Evolutionary conservation across 1,140 invertebrate genomes (phyloP).

Genomic region (Conus betulinus): DNA sequence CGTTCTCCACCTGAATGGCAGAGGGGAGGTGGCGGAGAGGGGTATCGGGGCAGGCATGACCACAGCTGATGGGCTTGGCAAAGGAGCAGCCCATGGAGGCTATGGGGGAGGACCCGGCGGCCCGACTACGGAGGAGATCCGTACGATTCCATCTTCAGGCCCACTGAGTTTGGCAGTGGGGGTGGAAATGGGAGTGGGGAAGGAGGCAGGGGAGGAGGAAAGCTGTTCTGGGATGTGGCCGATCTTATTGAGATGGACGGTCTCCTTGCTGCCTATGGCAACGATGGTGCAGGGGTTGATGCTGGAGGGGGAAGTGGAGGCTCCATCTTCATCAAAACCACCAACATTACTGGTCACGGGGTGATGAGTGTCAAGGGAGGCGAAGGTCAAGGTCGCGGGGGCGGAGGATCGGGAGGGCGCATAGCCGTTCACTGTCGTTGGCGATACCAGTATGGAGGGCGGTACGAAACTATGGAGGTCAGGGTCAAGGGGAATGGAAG

Average conservation of each 20-base stretch:
- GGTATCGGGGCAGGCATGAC: slow-evolving; percentile 54
- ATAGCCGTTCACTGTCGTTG: slow-evolving; percentile 61
- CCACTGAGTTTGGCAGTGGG: slow-evolving; percentile 58
- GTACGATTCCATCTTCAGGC: slow-evolving; percentile 62
- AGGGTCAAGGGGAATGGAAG: slow-evolving; percentile 42
- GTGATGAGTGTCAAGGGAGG: slow-evolving; percentile 61
- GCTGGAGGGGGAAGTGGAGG: slow-evolving; percentile 67
- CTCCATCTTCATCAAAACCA: slow-evolving; percentile 57
- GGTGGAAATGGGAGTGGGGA: slow-evolving; percentile 59
- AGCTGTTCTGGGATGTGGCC: slow-evolving; percentile 59
- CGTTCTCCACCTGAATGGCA: slow-evolving; percentile 58
- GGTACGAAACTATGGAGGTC: slow-evolving; percentile 62
- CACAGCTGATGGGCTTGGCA: slow-evolving; percentile 50
- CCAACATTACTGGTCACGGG: slow-evolving; percentile 68
- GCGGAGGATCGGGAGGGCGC: slow-evolving; percentile 65
- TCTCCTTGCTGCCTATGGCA: slow-evolving; percentile 54
- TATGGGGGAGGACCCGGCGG: slow-evolving; percentile 60
- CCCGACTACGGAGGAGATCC: slow-evolving; percentile 62
- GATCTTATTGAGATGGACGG: slow-evolving; percentile 62
- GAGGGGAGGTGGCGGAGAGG: slow-evolving; percentile 47
- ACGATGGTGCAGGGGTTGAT: slow-evolving; percentile 49
- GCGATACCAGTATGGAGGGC: slow-evolving; percentile 64
- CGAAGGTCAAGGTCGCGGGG: slow-evolving; percentile 55
- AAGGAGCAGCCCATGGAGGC: slow-evolving; percentile 64
- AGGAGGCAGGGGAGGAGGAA: slow-evolving; percentile 62